Evolutionary conservation across 2,113 vertebrate genomes (phyloP).

Genomic region (Apodemus sylvaticus): DNA sequence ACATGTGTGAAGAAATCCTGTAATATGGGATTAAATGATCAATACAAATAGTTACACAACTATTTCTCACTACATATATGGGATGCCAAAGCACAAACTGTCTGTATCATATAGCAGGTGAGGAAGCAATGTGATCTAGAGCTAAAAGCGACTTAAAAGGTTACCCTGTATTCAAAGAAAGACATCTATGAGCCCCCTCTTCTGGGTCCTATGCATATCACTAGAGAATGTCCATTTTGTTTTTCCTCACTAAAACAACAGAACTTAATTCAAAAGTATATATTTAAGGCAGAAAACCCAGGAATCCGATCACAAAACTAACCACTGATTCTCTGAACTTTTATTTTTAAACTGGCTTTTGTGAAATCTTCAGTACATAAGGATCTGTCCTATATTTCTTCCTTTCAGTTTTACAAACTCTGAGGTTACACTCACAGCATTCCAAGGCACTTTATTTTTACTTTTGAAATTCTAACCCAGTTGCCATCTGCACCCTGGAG

Average conservation of each 20-base stretch:
- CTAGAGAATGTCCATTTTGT: background rate
- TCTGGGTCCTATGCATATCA: background rate
- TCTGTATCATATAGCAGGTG: background rate
- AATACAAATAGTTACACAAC: slow-evolving; percentile 43
- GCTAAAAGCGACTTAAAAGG: slow-evolving; percentile 28
- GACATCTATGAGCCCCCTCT: background rate
- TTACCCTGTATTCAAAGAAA: background rate
- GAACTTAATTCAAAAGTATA: background rate
- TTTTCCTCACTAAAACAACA: slow-evolving; percentile 35
- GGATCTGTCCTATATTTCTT: slow-evolving; percentile 47
- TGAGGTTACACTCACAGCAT: background rate
- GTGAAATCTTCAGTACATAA: slow-evolving; percentile 30
- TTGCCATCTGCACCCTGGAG: no score
- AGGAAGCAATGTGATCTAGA: slow-evolving; percentile 2
- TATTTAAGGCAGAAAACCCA: slow-evolving; percentile 28
- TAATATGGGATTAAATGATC: background rate
- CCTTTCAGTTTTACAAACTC: slow-evolving; percentile 32
- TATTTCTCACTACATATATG: background rate
- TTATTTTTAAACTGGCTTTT: slow-evolving; percentile 75
- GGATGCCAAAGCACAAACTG: slow-evolving; percentile 22
- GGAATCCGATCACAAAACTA: background rate
- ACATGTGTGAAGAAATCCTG: background rate
- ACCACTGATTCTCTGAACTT: slow-evolving; percentile 56
- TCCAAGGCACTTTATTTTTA: background rate
- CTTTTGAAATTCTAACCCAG: background rate